phyloP scores from a whole-genome alignment of 2,113 vertebrate genomes.

The Cyphomyrus discorhynchus region DNA sequence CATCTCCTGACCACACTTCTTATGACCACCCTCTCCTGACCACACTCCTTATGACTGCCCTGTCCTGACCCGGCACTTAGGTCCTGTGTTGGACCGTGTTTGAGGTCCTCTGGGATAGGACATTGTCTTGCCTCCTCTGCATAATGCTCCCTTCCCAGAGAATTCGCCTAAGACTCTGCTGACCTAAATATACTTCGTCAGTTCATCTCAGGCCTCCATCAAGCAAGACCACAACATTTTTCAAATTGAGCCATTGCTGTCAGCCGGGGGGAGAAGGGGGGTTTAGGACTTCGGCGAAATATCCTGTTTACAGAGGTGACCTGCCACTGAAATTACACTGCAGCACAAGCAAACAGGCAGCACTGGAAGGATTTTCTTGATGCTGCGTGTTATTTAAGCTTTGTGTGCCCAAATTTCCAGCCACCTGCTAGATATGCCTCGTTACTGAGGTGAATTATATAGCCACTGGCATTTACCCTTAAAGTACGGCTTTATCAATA shows the following conservation, averaged over 20 bases:
- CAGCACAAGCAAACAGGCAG: background rate
- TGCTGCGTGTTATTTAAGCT: background rate
- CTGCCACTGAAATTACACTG: background rate
- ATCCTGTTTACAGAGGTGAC: slow-evolving; percentile 15
- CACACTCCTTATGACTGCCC: background rate
- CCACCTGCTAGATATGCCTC: background rate
- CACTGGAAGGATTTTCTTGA: background rate
- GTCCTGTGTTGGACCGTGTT: background rate
- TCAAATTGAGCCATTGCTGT: slow-evolving; percentile 9
- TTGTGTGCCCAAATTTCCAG: background rate
- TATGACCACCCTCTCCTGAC: background rate
- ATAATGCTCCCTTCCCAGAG: background rate
- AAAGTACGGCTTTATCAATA: background rate
- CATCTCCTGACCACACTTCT: background rate
- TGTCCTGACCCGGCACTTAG: background rate
- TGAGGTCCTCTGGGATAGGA: background rate
- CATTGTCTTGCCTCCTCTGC: background rate
- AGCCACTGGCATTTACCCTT: background rate
- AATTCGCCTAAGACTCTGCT: background rate
- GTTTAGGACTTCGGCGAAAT: background rate
- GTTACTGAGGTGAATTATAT: background rate
- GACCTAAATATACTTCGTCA: slow-evolving; percentile 1
- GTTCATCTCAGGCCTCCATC: slow-evolving; percentile 13
- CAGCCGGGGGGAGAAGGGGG: background rate
- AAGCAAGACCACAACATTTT: slow-evolving; percentile 12